Evolutionary conservation across 92 coral and sea anemone species (phyloP).

Genomic region (Phenganax stokvisi): DNA sequence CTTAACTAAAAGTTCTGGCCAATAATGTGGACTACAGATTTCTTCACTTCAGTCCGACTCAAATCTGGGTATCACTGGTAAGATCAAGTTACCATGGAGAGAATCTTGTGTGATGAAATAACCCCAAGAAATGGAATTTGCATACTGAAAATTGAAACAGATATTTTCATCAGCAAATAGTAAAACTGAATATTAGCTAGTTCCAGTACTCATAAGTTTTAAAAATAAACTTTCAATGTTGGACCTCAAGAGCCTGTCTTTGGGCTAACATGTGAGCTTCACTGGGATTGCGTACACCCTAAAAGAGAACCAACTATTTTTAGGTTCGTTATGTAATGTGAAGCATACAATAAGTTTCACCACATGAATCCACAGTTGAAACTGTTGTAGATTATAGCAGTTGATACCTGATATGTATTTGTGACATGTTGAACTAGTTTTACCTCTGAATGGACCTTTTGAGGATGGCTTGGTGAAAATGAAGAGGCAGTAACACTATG

Average conservation of each 20-base stretch:
- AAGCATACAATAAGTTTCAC: too few relatives aligned
- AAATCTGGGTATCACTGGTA: conserved; percentile 91
- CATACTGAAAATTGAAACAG: conserved; percentile 57
- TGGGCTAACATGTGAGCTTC: conserved; percentile 67
- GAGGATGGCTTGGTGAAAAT: conserved; percentile 19
- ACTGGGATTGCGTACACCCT: conserved; percentile 67
- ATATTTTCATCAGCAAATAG: background rate
- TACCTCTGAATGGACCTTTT: conserved; percentile 34
- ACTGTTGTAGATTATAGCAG: too few relatives aligned
- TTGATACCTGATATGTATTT: background rate
- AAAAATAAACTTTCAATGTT: background rate
- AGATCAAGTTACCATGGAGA: conserved; percentile 70
- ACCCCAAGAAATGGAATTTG: conserved; percentile 79
- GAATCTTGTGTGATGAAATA: conserved; percentile 90
- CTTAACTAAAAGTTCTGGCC: background rate
- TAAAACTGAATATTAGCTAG: background rate
- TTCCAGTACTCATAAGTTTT: background rate
- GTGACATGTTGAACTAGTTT: background rate
- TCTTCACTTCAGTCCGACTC: conserved; percentile 44
- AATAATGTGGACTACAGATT: background rate
- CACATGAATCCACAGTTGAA: too few relatives aligned
- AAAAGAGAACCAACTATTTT: background rate
- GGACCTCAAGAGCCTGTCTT: conserved; percentile 83
- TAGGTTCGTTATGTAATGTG: background rate
- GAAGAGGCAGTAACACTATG: conserved; percentile 15